Conservation (phyloP, 2,888 invertebrate species). For the Lithophane ornitopus region DNA sequence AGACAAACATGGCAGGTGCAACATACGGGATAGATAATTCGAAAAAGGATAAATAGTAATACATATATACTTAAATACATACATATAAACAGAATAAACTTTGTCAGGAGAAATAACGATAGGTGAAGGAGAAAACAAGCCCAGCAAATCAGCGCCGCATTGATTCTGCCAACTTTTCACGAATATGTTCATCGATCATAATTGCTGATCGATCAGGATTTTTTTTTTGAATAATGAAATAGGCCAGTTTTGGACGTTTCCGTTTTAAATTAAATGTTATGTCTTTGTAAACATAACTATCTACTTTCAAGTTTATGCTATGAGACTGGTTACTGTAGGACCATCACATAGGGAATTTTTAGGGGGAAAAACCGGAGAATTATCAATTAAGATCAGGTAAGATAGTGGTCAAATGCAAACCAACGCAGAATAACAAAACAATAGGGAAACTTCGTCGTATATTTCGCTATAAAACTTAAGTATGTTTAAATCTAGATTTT, state of each 20-base stretch:
- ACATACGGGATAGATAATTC: too few relatives aligned
- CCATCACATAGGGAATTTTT: not conserved
- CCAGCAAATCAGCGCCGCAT: too few relatives aligned
- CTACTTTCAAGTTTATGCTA: not conserved
- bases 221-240: not conserved
- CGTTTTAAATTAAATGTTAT: not conserved
- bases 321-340: not conserved
- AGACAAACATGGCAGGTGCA: too few relatives aligned
- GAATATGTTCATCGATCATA: too few relatives aligned
- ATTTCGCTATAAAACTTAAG: slow-evolving; percentile 4
- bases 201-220: too few relatives aligned
- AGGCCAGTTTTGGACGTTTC: not conserved
- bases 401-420: slow-evolving; percentile 2
- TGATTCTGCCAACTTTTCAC: too few relatives aligned
- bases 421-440: not conserved
- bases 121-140: too few relatives aligned
- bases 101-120: too few relatives aligned
- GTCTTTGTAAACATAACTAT: not conserved
- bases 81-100: too few relatives aligned
- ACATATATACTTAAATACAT: too few relatives aligned
- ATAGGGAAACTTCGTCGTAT: not conserved
- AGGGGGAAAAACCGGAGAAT: slow-evolving; percentile 27
- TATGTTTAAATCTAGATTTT: slow-evolving; percentile 6
- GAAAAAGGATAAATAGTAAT: too few relatives aligned
- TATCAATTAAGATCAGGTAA: slow-evolving; percentile 17